phyloP scores from a whole-genome alignment of 2,888 invertebrate species.

The Philonicus albiceps region DNA sequence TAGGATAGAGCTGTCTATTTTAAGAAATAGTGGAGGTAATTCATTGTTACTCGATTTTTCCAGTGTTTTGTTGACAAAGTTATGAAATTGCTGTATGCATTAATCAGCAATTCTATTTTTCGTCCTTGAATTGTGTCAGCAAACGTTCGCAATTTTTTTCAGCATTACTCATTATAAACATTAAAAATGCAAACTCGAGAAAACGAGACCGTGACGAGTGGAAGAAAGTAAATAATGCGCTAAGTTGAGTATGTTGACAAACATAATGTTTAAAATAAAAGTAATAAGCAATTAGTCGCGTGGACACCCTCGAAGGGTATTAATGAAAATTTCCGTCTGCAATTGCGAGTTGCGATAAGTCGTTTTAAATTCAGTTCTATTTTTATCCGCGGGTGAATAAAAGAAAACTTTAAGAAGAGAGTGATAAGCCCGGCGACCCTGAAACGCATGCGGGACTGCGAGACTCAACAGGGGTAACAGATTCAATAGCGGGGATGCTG shows the following conservation, averaged over 20 bases:
- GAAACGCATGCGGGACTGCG: background rate
- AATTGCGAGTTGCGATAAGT: background rate
- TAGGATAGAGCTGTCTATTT: too few relatives aligned
- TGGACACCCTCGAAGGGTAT: background rate
- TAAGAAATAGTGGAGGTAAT: background rate
- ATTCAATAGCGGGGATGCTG: background rate
- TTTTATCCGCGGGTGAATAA: background rate
- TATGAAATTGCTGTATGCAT: background rate
- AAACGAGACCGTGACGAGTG: background rate
- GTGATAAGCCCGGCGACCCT: background rate
- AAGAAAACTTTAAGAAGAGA: background rate
- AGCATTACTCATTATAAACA: background rate
- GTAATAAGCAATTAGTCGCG: background rate
- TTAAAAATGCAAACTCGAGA: background rate
- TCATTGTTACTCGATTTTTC: background rate
- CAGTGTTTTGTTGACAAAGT: background rate
- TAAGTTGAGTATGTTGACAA: background rate
- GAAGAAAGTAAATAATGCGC: background rate
- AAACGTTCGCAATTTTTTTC: background rate
- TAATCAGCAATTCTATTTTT: background rate
- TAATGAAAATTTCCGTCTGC: background rate
- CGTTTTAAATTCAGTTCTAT: background rate
- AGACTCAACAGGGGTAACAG: background rate
- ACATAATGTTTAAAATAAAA: background rate
- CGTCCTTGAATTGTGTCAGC: background rate